Base-by-base conservation (phyloP, 2,113 vertebrate genomes). In the Engystomops pustulosus region DNA sequence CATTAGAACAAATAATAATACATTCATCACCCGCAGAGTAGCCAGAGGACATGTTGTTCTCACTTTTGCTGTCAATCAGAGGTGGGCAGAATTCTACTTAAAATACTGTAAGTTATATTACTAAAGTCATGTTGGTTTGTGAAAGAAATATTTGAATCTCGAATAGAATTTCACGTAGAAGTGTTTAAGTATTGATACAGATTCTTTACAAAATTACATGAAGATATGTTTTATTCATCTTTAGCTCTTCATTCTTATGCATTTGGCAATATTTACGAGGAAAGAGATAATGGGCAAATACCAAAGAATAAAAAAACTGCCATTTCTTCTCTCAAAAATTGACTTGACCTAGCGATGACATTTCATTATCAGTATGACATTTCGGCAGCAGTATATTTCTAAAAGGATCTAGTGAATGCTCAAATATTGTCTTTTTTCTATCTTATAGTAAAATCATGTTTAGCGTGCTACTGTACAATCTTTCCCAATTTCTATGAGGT, bases 301-400 rank as follows among this genome's bases (percentile, higher is more conserved):
- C 27, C 47, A 62, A 45, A 17, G 65, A 81, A 81, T 81, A 70
- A 70, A 70, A 81, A 60, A 58, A 53, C 41, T 75, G 38, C 30
- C 70, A 47, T 75, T 74, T 12, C 25, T 20, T 75, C 65, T 83
- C 67, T 65, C 41, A 62, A 79, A 85, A 76, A 41, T 81, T 89
- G 88, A 88, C 85, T 83, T 87, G 85, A 79, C 88, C 86, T 86
- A 72, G 86, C 68, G n/a, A 83, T 88, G 85, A 86, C 86, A 86
- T 89, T 89, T 88, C 87, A 85, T 87, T 88, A 90, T 88, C 88
- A 88, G 86, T 71, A 76, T 86, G 86, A 85, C 87, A 82, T 87
- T 90, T 82, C 51, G 2, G 0, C 70, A 88, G 72, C 86, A 88
- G 86, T 88, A 18, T 25, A 41, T 36, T 78, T 45, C 82, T 84